A percentile compares a stretch with the other conserved stretches of the same genome.
Evolutionary conservation across 2,797 vertebrate genomes (phyloP).

Genomic region (Chelmon rostratus): DNA sequence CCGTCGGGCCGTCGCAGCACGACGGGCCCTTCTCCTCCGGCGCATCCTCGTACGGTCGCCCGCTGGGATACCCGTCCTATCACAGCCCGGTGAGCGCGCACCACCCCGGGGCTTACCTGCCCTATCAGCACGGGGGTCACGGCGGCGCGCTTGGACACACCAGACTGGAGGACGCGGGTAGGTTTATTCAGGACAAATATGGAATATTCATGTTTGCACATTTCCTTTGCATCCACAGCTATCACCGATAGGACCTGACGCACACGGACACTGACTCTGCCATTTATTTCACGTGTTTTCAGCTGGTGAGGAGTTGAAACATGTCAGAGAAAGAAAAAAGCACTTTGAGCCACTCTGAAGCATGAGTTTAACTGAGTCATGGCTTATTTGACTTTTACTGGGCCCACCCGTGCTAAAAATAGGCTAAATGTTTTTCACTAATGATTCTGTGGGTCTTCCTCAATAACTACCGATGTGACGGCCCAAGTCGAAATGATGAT

Average conservation of each 20-base stretch:
- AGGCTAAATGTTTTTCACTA: too few species aligned
- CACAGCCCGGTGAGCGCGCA: constrained; percentile 80
- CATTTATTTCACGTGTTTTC: background rate
- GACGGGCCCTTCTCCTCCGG: constrained; percentile 83
- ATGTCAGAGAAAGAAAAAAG: background rate
- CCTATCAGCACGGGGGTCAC: constrained; percentile 85
- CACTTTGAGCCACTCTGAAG: background rate
- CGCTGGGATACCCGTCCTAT: constrained; percentile 87
- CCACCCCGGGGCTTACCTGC: constrained; percentile 85
- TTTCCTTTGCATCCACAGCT: too few species aligned
- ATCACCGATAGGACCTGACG: background rate
- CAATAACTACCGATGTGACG: background rate
- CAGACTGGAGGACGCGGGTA: constrained; percentile 88
- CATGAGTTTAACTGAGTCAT: background rate
- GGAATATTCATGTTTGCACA: background rate
- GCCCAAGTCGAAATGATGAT: background rate
- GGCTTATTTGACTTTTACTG: background rate
- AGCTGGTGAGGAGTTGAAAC: background rate
- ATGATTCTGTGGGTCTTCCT: background rate
- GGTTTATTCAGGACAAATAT: background rate
- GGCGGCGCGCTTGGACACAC: constrained; percentile 80
- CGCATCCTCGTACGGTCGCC: constrained; percentile 83
- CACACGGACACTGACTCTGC: too few species aligned
- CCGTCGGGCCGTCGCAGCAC: constrained; percentile 83
- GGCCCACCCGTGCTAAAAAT: background rate